A percentile compares a stretch with the other conserved stretches of the same genome.
Evolutionary conservation across 2,113 vertebrate species (phyloP).

Genomic region (Furnarius figulus): DNA sequence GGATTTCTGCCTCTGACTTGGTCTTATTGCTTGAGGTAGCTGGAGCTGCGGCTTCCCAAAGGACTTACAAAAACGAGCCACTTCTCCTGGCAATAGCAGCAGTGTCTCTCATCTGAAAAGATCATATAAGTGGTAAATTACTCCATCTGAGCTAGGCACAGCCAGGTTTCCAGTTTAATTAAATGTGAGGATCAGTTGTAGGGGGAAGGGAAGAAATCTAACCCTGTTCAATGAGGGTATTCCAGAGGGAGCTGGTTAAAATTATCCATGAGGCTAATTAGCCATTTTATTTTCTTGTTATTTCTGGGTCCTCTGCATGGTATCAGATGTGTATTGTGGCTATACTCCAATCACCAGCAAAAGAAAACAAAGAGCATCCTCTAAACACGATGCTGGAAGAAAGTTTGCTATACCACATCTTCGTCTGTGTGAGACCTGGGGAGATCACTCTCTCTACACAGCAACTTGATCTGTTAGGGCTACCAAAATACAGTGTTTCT

Average conservation of each 20-base stretch:
- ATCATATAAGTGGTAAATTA: background rate
- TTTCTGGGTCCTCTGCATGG: background rate
- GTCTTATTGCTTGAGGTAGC: background rate
- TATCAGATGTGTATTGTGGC: background rate
- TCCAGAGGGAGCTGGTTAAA: conserved; percentile 11
- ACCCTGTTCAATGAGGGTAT: background rate
- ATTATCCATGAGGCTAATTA: background rate
- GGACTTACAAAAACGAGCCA: background rate
- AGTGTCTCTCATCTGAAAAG: background rate
- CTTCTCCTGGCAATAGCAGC: background rate
- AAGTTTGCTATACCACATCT: background rate
- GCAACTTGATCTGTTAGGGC: background rate
- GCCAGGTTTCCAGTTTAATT: conserved; percentile 32
- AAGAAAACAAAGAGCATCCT: background rate
- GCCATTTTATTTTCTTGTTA: conserved; percentile 20
- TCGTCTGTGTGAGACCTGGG: background rate
- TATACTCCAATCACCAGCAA: background rate
- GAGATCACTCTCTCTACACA: background rate
- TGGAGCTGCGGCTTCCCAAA: background rate
- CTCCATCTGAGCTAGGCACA: background rate
- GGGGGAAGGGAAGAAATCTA: conserved; percentile 11
- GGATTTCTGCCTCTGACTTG: background rate
- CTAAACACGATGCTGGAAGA: fast-evolving
- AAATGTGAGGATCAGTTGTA: background rate
- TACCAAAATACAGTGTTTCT: background rate